These are phyloP conservation scores for Oppia nitens DNA, from an alignment of 1,140 invertebrate species.

Conservation along the genomic window DNA sequence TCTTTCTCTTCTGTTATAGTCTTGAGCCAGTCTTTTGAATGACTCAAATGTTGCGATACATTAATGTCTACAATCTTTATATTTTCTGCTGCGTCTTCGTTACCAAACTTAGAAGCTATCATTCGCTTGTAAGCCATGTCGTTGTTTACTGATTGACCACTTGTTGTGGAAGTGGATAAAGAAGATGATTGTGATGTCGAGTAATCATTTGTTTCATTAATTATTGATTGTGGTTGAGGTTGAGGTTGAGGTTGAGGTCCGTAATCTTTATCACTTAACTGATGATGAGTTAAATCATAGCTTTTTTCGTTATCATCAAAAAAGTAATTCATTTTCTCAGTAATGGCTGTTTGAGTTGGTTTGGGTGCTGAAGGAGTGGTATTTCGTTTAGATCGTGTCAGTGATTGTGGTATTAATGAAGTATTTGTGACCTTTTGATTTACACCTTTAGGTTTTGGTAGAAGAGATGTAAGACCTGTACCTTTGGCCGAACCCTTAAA, in stretches of 20 bases:
- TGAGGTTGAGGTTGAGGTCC: not conserved
- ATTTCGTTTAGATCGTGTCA: conserved; percentile 1
- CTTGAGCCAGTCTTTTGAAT: conserved; percentile 12
- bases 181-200: conserved; percentile 4
- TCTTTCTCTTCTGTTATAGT: conserved; percentile 9
- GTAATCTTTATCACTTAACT: not conserved
- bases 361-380: not conserved
- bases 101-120: conserved; percentile 15
- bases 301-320: conserved; percentile 7
- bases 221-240: not conserved
- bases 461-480: conserved; percentile 2
- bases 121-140: conserved; percentile 10
- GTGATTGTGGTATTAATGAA: conserved; percentile 1
- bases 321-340: conserved; percentile 1
- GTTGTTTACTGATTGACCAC: conserved; percentile 1
- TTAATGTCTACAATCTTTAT: conserved; percentile 13
- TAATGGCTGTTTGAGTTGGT: not conserved
- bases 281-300: not conserved
- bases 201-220: not conserved
- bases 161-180: not conserved
- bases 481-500: conserved; percentile 1
- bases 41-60: conserved; percentile 2
- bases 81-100: conserved; percentile 10
- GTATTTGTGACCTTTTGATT: not conserved
- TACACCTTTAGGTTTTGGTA: conserved; percentile 6